Base-by-base conservation (phyloP, 2,797 vertebrate species). In the Thunnus albacares region DNA sequence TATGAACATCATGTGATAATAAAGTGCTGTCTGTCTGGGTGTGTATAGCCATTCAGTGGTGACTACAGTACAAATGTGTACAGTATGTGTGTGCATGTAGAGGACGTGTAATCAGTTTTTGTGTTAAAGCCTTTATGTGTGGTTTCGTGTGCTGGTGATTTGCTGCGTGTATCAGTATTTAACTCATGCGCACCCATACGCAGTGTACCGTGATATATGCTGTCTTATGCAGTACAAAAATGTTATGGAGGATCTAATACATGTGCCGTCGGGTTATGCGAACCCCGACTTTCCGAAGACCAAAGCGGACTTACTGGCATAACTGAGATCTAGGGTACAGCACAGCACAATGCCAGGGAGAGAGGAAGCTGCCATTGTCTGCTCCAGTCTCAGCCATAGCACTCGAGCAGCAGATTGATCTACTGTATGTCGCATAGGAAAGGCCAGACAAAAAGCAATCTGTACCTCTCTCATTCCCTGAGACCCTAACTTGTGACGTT, bases 401-500 rank as follows among this genome's bases (percentile, higher is more conserved):
- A 26, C 69, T 63, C n/a, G 13, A 76, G 76, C 81, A 75, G 83
- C 83, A 67, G 79, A 72, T 14, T 81, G 75, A 90, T 92, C 75
- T 30, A 28, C 80, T 76, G 61, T 59, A 49, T 64, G 79, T 71
- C 83, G 79, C 80, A 77, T 49, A 85, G 57, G 52, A 71, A 75
- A 83, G 71, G 41, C 86, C 74, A 68, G 53, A 70, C 59, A 62
- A 77, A 83, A 84, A 68, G 66, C 80, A 67, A 90, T 91, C 86
- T 95, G 98, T 97, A 96, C 97, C 96, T 96, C 97, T 97, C 98
- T 97, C 97, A 97, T 96, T 99, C 98, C 98, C 98, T 99, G 98
- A 99, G 98, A 99, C 98, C 98, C 98, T 99, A 99, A 99, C 98
- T 99, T 99, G 98, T 99, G 98, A 99, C 97, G 97, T 98, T 98